Evolutionary conservation across 1,140 invertebrate species (phyloP), one percentile per base, ranked within the genome.

Genomic region (Lasioglossum baleicum): DNA sequence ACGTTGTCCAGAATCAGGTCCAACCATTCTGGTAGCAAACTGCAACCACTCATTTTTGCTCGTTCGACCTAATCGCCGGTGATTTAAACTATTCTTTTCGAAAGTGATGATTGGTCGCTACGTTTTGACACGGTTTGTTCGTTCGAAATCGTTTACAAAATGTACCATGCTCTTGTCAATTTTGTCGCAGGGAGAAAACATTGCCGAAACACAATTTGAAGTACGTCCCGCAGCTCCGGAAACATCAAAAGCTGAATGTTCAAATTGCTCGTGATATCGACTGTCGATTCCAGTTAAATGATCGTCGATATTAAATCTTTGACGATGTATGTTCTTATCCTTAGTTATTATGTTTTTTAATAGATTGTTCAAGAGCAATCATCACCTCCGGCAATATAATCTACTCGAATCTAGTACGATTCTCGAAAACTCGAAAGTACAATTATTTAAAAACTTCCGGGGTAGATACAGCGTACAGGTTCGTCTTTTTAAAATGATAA

Each of bases 1-100:
- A 90, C 82, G 40, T 88, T 85, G 64, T 90, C 88, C 22, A 90
- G 80, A 26, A 90, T 82, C 22, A 81, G 67, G 67, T 90, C 83
- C 13, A 90, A 82, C 74, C 74, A 83, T 51, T 88, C 84, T 17
- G 89, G 78, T 11, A 90, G 51, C 26, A 90, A 61, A 56, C 88
- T 81, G 70, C 40, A 53, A 22, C 26, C 26, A 26, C 76, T 79
- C 76, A 79, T 79, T 22, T 79, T 79, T 40, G 61, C 13, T 65
- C 10, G 7, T 63, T 31, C 13, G 15, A 26, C 53, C 26, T 44
- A 44, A 22, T 2, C 66, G 56, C 20, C 13, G 22, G 10, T 13
- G 13, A 7, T 40, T 22, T 2, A 17, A 26, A 11, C 48, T 51
- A 13, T 51, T 35, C 31, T 20, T 48, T 31, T 6, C 20, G n/a